Evolutionary conservation across 2,797 vertebrate genomes (phyloP), one percentile per base, ranked within the genome.

Genomic region (Peromyscus attwateri): DNA sequence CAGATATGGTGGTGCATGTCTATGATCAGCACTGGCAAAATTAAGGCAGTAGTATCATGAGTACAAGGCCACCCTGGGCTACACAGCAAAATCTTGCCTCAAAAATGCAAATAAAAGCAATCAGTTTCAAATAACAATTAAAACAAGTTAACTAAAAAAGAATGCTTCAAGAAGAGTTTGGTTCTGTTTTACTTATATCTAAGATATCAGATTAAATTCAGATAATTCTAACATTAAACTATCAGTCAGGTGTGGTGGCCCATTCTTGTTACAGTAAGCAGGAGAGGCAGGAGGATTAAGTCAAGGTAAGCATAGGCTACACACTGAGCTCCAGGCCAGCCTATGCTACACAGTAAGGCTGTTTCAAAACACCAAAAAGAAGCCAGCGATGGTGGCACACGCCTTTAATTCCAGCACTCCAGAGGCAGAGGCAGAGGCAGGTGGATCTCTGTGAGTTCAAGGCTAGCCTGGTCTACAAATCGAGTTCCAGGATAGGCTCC

Each of bases 121-220:
- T 16, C 68, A 23, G 29, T 64, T 84, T 64, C 37, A 66, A 84
- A 64, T 25, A 64, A 6, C 60, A 84, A 84, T 64, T 31, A 84
- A 64, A 84, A 64, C n/a, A 82, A 68, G 21, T 52, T 25, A 70
- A 49, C 43, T 85, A n/a, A 70, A 87, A 87, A 71, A 57, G 46
- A 87, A 55, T 52, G 6, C 25, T 57, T 87, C 68, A 29, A 55
- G n/a, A 55, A 87, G 13, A 87, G 34, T 71, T 71, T 71, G 21
- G 66, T 73, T 87, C 43, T 87, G 49, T 87, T 87, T 71, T 87
- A 87, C 46, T 71, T 87, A 71, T 37, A 87, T 87, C 34, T 71
- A 68, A 71, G 66, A 70, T 27, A 13, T 9, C 52, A 85, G 31
- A 34, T 68, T 70, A 87, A 87, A 52, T 87, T 73, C 23, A 87